Evolutionary conservation across 1,140 invertebrate species (phyloP), one percentile per base, ranked within the genome.

Genomic region (Meloidogyne floridensis): DNA sequence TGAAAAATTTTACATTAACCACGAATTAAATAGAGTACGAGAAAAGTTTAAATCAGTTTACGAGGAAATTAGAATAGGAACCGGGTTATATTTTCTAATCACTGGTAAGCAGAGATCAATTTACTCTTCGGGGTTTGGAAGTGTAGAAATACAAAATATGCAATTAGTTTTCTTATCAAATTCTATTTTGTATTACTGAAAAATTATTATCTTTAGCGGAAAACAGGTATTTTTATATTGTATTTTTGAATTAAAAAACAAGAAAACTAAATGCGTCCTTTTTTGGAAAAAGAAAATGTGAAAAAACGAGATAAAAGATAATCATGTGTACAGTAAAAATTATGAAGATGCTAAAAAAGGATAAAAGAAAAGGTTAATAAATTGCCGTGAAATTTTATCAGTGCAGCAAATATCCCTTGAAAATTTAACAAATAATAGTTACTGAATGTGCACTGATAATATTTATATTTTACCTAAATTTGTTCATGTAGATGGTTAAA

Each of bases 311-410:
- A 13, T 0, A 13, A 15, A 65, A 11, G 59, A 65, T n/a, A 65
- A n/a, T n/a, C 59, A 15, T 59, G 56, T 59, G 4, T 59, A 65
- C n/a, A 65, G 47, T 6, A 47, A 47, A 47, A 47, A 47, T 47
- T 47, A 47, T 47, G 47, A 8, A 47, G 47, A 47, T 47, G 7
- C 47, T 32, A 32, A 32, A 47, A 47, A 47, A 65, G 59, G 59
- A 65, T 65, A 65, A 65, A 65, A 65, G 59, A 65, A 65, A 65
- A n/a, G 59, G 59, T 65, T 59, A 65, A 65, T 65, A 65, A 18
- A 54, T 54, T 54, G 53, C n/a, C 15, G 7, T 59, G 7, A 65
- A 65, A 65, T n/a, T 59, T 8, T 65, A 65, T 65, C 59, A 65
- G 59, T 65, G 59, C 15, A 65, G n/a, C 6, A 47, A 6, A 47